These are phyloP conservation scores for Sialis fuliginosa DNA, from an alignment of 2,888 invertebrate species.

Conservation along the genomic window DNA sequence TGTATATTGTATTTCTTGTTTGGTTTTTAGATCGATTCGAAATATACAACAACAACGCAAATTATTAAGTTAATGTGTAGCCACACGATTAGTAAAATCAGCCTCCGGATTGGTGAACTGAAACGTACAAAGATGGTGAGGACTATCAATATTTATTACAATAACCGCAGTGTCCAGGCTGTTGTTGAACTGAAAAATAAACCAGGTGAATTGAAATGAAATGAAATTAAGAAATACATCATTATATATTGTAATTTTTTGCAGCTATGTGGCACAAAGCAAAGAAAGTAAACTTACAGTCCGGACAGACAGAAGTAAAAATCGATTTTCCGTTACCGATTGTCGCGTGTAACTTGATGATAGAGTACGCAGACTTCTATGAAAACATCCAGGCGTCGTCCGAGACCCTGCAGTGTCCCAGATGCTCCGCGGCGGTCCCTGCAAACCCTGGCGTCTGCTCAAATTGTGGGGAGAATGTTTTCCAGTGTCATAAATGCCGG, in stretches of 20 bases:
- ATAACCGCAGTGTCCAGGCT: conserved; percentile 87
- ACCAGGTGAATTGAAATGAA: conserved; percentile 32
- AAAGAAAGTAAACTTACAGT: conserved; percentile 73
- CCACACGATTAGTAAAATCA: conserved; percentile 88
- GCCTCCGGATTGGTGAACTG: conserved; percentile 82
- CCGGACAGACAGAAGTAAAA: conserved; percentile 89
- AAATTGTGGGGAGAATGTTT: conserved; percentile 96
- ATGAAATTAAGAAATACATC: neutral
- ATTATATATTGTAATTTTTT: conserved; percentile 4
- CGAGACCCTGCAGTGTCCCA: conserved; percentile 87
- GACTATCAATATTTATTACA: conserved; percentile 91
- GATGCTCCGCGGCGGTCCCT: conserved; percentile 92
- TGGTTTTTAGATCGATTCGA: conserved; percentile 58
- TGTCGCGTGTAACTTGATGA: conserved; percentile 94
- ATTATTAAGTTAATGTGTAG: conserved; percentile 91
- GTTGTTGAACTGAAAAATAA: conserved; percentile 95
- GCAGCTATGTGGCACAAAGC: conserved; percentile 90
- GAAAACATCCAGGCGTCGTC: conserved; percentile 88
- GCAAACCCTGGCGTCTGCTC: conserved; percentile 95
- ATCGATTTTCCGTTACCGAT: conserved; percentile 95
- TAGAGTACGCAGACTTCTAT: conserved; percentile 95
- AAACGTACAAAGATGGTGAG: conserved; percentile 96
- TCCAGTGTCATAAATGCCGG: conserved; percentile 97
- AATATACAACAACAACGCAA: conserved; percentile 95
- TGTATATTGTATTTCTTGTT: conserved; percentile 4